A percentile compares a stretch with the other conserved stretches of the same genome.
Conservation (phyloP, 2,113 vertebrate species). For the Sardina pilchardus region DNA sequence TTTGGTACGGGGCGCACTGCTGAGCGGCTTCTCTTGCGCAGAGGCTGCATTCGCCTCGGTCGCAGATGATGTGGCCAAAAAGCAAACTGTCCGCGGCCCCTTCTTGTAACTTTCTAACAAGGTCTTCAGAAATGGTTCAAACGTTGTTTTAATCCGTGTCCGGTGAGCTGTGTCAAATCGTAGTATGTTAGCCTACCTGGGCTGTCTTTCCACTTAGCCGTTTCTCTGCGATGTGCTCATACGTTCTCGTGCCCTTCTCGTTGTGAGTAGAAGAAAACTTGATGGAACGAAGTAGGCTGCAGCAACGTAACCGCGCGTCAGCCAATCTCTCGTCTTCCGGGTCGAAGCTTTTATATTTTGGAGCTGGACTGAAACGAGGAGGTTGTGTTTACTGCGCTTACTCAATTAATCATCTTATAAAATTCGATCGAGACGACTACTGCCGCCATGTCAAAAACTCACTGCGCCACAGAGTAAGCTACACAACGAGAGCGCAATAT, state of each 20-base stretch:
- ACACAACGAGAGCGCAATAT: neutral
- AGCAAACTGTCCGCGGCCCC: conserved; percentile 26
- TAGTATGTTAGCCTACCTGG: conserved; percentile 17
- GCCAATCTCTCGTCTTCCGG: conserved; percentile 63
- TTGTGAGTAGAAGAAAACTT: conserved; percentile 58
- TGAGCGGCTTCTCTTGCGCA: neutral
- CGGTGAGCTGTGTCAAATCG: conserved; percentile 17
- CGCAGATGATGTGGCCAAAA: neutral
- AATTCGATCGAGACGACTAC: conserved; percentile 5
- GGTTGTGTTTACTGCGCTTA: conserved; percentile 20
- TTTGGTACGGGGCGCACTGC: neutral
- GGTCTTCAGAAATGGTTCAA: conserved; percentile 21
- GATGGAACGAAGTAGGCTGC: conserved; percentile 51
- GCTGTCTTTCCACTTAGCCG: conserved; percentile 16
- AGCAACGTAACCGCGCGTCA: conserved; percentile 68
- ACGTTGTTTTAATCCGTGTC: conserved; percentile 28
- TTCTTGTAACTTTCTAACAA: conserved; percentile 11
- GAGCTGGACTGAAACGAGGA: conserved; percentile 26
- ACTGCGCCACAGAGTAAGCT: neutral
- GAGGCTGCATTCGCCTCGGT: neutral
- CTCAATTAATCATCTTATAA: conserved; percentile 34
- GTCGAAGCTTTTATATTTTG: conserved; percentile 41
- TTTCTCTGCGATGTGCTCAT: conserved; percentile 14
- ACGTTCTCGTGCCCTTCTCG: neutral
- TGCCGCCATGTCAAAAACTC: neutral